phyloP scores from a whole-genome alignment of 1,140 invertebrate species.

The Monomorium pharaonis region DNA sequence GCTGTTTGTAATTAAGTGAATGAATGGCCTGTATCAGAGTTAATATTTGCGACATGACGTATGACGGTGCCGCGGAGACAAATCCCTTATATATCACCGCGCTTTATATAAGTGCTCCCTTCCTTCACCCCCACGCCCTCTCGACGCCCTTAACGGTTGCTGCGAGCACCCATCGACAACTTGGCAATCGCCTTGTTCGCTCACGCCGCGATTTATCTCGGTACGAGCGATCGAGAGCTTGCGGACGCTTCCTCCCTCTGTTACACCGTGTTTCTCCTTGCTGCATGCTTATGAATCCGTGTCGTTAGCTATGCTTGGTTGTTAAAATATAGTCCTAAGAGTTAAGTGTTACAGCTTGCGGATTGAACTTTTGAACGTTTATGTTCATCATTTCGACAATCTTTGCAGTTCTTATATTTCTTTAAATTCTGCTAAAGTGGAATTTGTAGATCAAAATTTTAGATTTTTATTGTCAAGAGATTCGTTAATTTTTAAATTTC shows the following conservation, averaged over 20 bases:
- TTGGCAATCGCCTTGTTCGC: conserved; percentile 41
- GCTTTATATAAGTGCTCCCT: conserved; percentile 73
- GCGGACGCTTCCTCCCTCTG: not conserved
- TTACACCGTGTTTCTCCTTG: not conserved
- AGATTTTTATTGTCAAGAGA: not conserved
- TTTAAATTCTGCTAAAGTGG: too few relatives aligned
- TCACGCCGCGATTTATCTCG: conserved; percentile 49
- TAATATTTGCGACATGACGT: conserved; percentile 86
- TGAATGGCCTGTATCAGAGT: conserved; percentile 86
- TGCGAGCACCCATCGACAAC: conserved; percentile 42
- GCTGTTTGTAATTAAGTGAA: conserved; percentile 86
- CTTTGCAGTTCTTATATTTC: not conserved
- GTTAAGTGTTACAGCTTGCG: not conserved
- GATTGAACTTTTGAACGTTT: not conserved
- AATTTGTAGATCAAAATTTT: not conserved
- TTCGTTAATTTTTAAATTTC: not conserved
- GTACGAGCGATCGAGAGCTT: conserved; percentile 19
- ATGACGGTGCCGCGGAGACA: conserved; percentile 84
- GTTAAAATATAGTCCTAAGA: not conserved
- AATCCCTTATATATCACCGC: conserved; percentile 85
- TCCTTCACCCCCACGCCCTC: conserved; percentile 6
- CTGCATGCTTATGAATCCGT: not conserved
- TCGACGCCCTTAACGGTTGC: conserved; percentile 44
- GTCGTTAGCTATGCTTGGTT: not conserved
- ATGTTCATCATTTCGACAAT: not conserved